A percentile compares a stretch with the other conserved stretches of the same genome.
Conservation (phyloP, 2,797 vertebrate species). For the Phyllotis vaccarum region DNA sequence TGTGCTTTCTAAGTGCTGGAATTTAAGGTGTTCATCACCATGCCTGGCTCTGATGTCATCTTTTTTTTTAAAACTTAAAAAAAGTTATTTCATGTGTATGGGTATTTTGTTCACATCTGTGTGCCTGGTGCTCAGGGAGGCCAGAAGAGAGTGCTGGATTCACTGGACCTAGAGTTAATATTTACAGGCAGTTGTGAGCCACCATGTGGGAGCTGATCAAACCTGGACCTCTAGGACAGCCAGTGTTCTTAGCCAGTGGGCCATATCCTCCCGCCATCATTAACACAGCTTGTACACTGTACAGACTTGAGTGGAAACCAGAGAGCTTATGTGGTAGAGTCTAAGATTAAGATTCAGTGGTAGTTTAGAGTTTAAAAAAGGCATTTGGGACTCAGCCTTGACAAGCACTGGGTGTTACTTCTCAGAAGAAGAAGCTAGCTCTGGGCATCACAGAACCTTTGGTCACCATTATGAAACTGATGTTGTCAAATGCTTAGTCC, state of each 20-base stretch:
- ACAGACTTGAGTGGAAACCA: neutral
- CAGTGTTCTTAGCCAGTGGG: neutral
- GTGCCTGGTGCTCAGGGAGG: neutral
- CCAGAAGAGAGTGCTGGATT: neutral
- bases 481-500: neutral
- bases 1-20: neutral
- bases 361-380: neutral
- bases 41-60: neutral
- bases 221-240: neutral
- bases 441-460: neutral
- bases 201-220: neutral
- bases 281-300: neutral
- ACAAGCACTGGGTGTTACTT: neutral
- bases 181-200: neutral
- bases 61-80: neutral
- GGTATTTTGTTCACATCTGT: neutral
- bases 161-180: neutral
- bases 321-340: neutral
- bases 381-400: neutral
- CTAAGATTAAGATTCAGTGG: neutral
- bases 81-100: neutral
- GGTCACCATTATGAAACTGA: neutral
- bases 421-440: neutral
- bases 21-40: neutral
- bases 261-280: neutral